Conservation (phyloP, 2,888 invertebrate genomes). For the Orthosia cruda region DNA sequence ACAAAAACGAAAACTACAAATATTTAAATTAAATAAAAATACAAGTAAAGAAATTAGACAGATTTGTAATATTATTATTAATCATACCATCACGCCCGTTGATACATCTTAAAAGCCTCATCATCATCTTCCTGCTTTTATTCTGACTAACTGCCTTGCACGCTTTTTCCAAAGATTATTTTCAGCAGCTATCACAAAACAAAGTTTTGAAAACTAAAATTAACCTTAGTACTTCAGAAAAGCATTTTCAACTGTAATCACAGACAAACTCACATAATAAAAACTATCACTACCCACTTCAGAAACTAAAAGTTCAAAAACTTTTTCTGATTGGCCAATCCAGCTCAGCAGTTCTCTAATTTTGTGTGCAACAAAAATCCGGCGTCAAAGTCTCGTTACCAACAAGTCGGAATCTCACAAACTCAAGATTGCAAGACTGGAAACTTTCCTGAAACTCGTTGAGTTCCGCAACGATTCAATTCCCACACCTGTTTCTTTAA, state of each 20-base stretch:
- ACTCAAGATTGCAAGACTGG: constrained; percentile 63
- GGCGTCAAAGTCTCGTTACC: constrained; percentile 56
- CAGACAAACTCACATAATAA: not conserved
- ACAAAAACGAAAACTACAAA: too few species aligned
- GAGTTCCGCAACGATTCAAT: constrained; percentile 60
- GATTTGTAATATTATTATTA: too few species aligned
- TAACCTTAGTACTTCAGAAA: not conserved
- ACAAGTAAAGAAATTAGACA: too few species aligned
- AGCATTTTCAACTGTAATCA: not conserved
- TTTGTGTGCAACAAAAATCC: constrained; percentile 32
- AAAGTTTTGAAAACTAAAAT: not conserved
- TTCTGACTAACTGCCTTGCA: too few species aligned
- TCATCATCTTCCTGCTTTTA: too few species aligned
- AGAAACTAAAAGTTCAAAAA: not conserved
- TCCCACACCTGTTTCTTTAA: constrained; percentile 66
- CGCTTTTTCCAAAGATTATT: too few species aligned
- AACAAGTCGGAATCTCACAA: constrained; percentile 50
- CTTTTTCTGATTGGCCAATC: constrained; percentile 11
- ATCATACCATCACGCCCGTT: too few species aligned
- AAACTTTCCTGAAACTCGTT: constrained; percentile 58
- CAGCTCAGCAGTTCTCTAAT: constrained; percentile 12
- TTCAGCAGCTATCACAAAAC: too few species aligned
- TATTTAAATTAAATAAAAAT: too few species aligned
- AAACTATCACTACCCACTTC: not conserved
- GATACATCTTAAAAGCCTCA: too few species aligned